Evolutionary conservation across 2,113 vertebrate species (phyloP).

Genomic region (Sinosuthora webbiana): DNA sequence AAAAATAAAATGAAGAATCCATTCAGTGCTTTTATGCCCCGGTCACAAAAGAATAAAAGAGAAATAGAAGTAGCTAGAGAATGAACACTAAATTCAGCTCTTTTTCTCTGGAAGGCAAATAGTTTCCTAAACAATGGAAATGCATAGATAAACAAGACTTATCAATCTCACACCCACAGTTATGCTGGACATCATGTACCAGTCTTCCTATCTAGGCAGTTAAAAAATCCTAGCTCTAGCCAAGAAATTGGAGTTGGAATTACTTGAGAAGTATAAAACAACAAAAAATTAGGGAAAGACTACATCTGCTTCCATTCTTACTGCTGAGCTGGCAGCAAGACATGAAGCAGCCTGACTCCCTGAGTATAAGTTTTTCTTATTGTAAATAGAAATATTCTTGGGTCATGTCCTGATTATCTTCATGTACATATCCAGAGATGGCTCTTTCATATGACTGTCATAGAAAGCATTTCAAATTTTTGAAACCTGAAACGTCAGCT

Average conservation of each 20-base stretch:
- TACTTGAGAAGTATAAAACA: background rate
- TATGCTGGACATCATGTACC: background rate
- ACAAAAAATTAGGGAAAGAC: background rate
- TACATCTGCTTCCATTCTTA: background rate
- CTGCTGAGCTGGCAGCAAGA: background rate
- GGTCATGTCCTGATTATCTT: background rate
- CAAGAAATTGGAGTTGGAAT: background rate
- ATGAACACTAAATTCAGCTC: background rate
- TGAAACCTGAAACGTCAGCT: background rate
- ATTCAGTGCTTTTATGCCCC: background rate
- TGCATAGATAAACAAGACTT: background rate
- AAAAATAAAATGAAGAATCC: constrained; percentile 23
- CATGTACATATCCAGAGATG: background rate
- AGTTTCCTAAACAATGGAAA: background rate
- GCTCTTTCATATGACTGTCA: background rate
- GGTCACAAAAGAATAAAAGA: background rate
- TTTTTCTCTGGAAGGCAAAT: background rate
- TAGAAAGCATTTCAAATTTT: background rate
- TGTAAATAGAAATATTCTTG: background rate
- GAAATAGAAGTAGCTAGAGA: background rate
- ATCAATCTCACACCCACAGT: background rate
- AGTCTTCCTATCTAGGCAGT: background rate
- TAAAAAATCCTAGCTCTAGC: background rate
- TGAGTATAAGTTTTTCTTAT: background rate
- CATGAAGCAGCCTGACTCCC: background rate